Evolutionary conservation across 2,797 vertebrate genomes (phyloP).

Genomic region (Zalophus californianus): DNA sequence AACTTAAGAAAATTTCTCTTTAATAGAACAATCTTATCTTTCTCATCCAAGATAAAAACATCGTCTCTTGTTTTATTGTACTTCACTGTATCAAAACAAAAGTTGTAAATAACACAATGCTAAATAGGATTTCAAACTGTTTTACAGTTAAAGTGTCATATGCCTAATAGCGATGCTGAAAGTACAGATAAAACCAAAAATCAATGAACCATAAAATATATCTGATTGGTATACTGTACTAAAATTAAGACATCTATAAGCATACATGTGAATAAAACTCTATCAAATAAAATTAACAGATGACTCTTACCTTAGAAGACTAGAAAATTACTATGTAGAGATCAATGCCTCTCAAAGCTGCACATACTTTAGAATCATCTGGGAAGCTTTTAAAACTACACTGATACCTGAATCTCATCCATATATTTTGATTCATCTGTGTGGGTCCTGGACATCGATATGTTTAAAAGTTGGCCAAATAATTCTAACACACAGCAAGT

Average conservation of each 20-base stretch:
- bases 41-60: neutral
- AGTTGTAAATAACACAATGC: neutral
- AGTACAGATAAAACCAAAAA: constrained; percentile 1
- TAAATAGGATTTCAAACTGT: neutral
- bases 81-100: neutral
- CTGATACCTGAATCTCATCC: neutral
- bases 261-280: neutral
- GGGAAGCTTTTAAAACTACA: constrained; percentile 4
- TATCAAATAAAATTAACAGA: neutral
- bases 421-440: neutral
- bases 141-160: neutral
- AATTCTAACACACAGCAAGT: neutral
- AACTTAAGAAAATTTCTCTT: neutral
- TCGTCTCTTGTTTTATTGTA: neutral
- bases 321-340: neutral
- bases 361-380: neutral
- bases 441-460: neutral
- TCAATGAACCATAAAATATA: neutral
- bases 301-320: neutral
- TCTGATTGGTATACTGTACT: neutral
- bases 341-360: neutral
- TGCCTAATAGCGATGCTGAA: neutral
- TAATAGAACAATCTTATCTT: neutral
- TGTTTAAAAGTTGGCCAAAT: neutral
- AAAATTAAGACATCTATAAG: neutral